These are phyloP conservation scores for Borostomias antarcticus DNA, from an alignment of 2,797 vertebrate genomes.

Conservation along the genomic window DNA sequence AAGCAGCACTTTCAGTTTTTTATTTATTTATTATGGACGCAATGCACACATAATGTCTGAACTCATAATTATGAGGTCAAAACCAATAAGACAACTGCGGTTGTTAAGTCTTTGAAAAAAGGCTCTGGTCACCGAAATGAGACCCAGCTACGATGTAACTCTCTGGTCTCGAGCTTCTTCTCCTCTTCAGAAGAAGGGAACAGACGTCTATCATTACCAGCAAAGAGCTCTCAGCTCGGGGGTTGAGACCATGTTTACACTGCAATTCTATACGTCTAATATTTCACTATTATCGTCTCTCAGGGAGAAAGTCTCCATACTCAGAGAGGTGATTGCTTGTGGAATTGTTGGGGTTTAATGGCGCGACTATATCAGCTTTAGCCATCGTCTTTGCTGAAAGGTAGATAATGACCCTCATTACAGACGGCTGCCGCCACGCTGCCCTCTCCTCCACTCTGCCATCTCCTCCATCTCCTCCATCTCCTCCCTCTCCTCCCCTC, in stretches of 20 bases:
- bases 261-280: conserved; percentile 40
- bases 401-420: conserved; percentile 45
- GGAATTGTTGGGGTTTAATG: conserved; percentile 53
- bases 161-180: conserved; percentile 47
- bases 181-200: too few species aligned
- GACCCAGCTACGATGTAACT: conserved; percentile 23
- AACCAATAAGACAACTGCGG: conserved; percentile 58
- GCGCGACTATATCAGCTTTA: conserved; percentile 39
- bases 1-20: conserved; percentile 51
- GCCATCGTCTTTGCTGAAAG: conserved; percentile 40
- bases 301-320: conserved; percentile 33
- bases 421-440: conserved; percentile 21
- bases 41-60: conserved; percentile 35
- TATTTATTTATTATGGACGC: conserved; percentile 36
- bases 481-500: too few species aligned
- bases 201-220: conserved; percentile 13
- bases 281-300: conserved; percentile 26
- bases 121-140: conserved; percentile 40
- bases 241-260: conserved; percentile 46
- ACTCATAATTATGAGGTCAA: conserved; percentile 44
- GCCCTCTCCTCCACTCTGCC: conserved; percentile 29
- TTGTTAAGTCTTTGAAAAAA: conserved; percentile 56
- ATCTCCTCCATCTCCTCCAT: too few species aligned
- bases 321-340: conserved; percentile 44
- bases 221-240: conserved; percentile 32